Conservation (phyloP, 2,113 vertebrate genomes). For the Protobothrops flavoviridis region DNA sequence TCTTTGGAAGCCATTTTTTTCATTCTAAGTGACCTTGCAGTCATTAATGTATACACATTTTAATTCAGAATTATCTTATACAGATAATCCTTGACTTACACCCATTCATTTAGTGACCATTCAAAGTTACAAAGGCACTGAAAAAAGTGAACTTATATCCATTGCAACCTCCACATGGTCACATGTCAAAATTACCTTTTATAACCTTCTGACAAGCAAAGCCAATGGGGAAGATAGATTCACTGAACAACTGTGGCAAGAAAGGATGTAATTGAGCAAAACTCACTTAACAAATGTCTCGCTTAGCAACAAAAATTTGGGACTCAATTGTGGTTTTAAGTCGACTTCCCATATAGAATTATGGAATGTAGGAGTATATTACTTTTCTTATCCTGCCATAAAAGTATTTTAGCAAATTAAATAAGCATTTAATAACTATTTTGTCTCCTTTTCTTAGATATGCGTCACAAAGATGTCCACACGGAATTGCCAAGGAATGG, state of each 20-base stretch:
- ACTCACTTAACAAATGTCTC: neutral
- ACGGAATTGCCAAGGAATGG: constrained; percentile 93
- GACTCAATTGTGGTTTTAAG: neutral
- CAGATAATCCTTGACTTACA: no score
- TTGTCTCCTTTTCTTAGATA: constrained; percentile 77
- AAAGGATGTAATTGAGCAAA: neutral
- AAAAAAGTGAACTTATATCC: neutral
- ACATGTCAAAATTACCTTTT: neutral
- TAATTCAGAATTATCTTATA: neutral
- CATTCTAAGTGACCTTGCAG: neutral
- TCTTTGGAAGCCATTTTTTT: neutral
- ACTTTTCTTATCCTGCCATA: neutral
- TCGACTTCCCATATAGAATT: neutral
- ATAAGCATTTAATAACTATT: constrained; percentile 12
- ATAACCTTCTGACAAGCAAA: neutral
- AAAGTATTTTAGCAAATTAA: neutral
- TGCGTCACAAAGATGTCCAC: constrained; percentile 99
- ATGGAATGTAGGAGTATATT: no score
- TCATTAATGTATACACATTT: neutral
- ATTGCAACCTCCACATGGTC: no score
- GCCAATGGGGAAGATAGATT: neutral
- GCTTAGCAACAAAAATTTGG: neutral
- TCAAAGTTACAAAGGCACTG: neutral
- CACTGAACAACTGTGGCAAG: neutral
- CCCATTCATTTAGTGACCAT: no score